Evolutionary conservation across 2,888 invertebrate species (phyloP), one percentile per base, ranked within the genome.

Genomic region (Conus canariensis): DNA sequence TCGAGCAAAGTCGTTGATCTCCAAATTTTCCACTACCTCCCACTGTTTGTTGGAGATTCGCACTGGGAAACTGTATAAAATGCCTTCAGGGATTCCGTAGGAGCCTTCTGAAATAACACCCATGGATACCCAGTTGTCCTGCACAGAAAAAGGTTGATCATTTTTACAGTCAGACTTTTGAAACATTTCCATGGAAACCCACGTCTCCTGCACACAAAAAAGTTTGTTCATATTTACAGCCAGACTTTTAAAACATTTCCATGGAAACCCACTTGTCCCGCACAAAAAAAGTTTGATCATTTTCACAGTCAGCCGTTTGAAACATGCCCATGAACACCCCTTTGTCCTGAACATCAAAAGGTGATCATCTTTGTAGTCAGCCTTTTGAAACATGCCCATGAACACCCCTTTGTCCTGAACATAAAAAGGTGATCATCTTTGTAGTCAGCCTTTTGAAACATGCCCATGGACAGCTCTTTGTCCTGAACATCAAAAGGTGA

Each of bases 11-110:
- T 98, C 98, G 93, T 97, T 97, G 91, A 99, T 97, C 2, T 97
- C 95, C 91, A 99, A 97, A 89, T 98, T 98, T 97, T 98, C 97
- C 74, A 99, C 98, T 94, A 99, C 99, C 95, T 97, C 97, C 98
- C 98, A 99, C 19, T 60, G 88, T 70, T 85, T 89, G 85, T 92
- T 80, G 97, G 98, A 98, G 92, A 98, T 97, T 89, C 97, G 97
- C 6, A 99, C 98, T 0, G 99, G 99, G 97, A 99, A 99, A 86
- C 99, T 99, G 97, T 98, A 99, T 77, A 99, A 98, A 85, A 99
- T 97, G 95, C 98, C 99, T 94, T 98, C 97, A 0, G 99, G 98
- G 64, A 98, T 97, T 70, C 98, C 98, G 95, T 99, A 99, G 74
- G 98, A 98, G 77, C 99, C 99, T 96, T 99, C 99, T 5, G 99